phyloP scores from a whole-genome alignment of 1,140 invertebrate species.

The Himalopsyche phryganea region DNA sequence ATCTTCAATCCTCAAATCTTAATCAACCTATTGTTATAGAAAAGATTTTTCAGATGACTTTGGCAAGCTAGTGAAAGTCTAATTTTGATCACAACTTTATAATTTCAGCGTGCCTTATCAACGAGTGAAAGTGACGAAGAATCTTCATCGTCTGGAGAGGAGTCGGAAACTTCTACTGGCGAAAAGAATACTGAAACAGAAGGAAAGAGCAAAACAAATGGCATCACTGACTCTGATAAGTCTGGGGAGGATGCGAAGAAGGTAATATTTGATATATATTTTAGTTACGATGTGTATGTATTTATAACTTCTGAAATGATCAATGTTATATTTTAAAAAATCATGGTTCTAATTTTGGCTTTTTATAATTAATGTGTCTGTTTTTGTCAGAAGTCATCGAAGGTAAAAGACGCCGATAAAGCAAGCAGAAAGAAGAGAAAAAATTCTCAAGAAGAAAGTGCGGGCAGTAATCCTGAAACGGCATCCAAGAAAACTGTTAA shows the following conservation, averaged over 20 bases:
- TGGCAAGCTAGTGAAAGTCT: no score
- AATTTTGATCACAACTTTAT: no score
- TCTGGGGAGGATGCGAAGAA: conserved; percentile 48
- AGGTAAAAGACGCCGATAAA: neutral
- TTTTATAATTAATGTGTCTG: neutral
- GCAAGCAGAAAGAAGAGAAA: conserved; percentile 22
- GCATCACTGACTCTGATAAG: conserved; percentile 42
- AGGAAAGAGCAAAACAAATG: conserved; percentile 38
- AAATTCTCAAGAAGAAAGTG: conserved; percentile 26
- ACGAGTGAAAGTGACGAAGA: conserved; percentile 49
- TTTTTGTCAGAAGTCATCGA: neutral
- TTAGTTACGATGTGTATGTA: neutral
- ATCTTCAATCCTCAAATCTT: no score
- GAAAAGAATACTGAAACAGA: conserved; percentile 37
- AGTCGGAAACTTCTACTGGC: conserved; percentile 41
- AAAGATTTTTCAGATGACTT: no score
- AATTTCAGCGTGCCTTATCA: conserved; percentile 45
- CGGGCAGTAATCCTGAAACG: conserved; percentile 4
- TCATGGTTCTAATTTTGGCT: neutral
- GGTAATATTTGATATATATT: conserved; percentile 34
- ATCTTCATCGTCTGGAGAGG: conserved; percentile 47
- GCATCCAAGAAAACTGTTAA: conserved; percentile 17
- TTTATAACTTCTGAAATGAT: neutral
- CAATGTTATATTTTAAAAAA: neutral
- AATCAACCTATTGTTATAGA: no score